Percentiles rank a stretch among this genome's conserved stretches.
Conservation (phyloP, 2,888 invertebrate genomes). For the Pantelozetes paolii region DNA sequence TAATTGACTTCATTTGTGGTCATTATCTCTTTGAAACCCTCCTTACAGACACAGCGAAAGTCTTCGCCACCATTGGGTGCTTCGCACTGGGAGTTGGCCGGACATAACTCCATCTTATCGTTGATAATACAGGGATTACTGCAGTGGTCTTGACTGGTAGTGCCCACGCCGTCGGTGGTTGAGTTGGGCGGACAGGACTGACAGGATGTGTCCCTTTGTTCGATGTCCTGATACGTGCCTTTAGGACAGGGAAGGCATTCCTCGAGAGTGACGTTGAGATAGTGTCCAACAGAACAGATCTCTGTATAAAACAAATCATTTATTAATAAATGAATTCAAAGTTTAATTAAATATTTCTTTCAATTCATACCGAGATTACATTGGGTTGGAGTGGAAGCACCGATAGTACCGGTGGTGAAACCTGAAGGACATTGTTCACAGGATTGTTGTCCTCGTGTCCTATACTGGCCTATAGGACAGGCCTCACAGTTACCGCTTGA, state of each 20-base stretch:
- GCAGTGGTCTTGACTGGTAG: slow-evolving; percentile 75
- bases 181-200: slow-evolving; percentile 82
- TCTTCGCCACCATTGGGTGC: slow-evolving; percentile 40
- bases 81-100: slow-evolving; percentile 74
- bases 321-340: slow-evolving; percentile 38
- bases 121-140: slow-evolving; percentile 84
- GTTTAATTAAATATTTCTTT: slow-evolving; percentile 22
- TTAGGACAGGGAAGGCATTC: slow-evolving; percentile 84
- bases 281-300: slow-evolving; percentile 60
- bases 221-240: slow-evolving; percentile 82
- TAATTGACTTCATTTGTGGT: slow-evolving; percentile 20
- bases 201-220: slow-evolving; percentile 75
- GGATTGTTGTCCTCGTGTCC: slow-evolving; percentile 73
- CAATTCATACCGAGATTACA: slow-evolving; percentile 73
- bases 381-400: slow-evolving; percentile 77
- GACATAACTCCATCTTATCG: slow-evolving; percentile 68
- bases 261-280: slow-evolving; percentile 71
- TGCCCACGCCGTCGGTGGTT: slow-evolving; percentile 74
- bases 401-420: slow-evolving; percentile 79
- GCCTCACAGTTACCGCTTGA: slow-evolving; percentile 85
- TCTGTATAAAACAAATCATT: slow-evolving; percentile 53
- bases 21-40: slow-evolving; percentile 39
- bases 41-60: slow-evolving; percentile 41
- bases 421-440: slow-evolving; percentile 83
- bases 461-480: slow-evolving; percentile 81